phyloP scores from a whole-genome alignment of 2,113 vertebrate genomes.

The Bungarus multicinctus region DNA sequence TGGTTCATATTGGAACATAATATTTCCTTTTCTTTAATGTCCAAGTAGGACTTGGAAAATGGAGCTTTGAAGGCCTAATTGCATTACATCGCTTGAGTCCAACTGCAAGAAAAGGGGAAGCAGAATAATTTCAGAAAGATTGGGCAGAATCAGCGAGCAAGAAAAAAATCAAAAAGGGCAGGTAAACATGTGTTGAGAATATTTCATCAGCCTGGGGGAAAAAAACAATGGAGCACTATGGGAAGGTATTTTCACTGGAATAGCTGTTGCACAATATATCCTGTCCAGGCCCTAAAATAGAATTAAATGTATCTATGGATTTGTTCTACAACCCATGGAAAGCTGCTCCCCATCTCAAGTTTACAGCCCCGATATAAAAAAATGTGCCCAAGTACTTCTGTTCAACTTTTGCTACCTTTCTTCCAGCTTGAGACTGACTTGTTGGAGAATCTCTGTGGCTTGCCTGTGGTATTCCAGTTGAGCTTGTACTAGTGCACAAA shows the following conservation, averaged over 20 bases:
- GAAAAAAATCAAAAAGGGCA: neutral
- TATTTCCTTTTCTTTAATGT: neutral
- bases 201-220: neutral
- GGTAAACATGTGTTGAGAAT: neutral
- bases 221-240: neutral
- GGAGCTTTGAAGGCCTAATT: neutral
- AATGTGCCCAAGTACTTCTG: neutral
- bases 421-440: slow-evolving; percentile 89
- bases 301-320: neutral
- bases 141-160: neutral
- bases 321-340: neutral
- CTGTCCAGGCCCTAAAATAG: neutral
- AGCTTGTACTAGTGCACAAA: slow-evolving; percentile 91
- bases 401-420: slow-evolving; percentile 75
- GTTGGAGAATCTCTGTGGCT: slow-evolving; percentile 89
- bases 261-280: neutral
- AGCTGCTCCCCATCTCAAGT: neutral
- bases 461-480: slow-evolving; percentile 97
- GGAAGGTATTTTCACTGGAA: neutral
- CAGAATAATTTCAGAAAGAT: neutral
- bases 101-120: neutral
- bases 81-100: neutral
- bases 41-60: neutral
- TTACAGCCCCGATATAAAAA: neutral
- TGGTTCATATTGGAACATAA: neutral